Percentiles rank a stretch among this genome's conserved stretches.
Conservation (phyloP, 2,888 invertebrate species). For the Erannis defoliaria region DNA sequence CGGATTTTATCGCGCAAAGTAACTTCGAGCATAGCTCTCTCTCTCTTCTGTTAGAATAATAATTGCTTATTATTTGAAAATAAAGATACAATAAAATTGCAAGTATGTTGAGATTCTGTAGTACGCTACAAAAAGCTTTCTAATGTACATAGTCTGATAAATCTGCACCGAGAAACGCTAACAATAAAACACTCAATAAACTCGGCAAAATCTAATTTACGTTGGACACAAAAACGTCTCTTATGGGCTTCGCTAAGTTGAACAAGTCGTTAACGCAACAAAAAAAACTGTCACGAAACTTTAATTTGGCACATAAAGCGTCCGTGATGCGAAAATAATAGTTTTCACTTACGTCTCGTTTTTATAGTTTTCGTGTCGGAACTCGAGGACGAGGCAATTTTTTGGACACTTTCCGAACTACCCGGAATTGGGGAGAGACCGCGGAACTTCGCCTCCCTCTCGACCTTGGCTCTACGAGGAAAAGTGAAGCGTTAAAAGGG, state of each 20-base stretch:
- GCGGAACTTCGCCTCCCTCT: slow-evolving; percentile 27
- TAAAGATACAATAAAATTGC: too few species aligned
- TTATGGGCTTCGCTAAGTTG: slow-evolving; percentile 53
- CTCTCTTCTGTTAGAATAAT: too few species aligned
- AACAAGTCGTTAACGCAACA: slow-evolving; percentile 60
- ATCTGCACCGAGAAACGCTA: slow-evolving; percentile 40
- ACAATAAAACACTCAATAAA: slow-evolving; percentile 53
- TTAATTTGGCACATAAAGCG: slow-evolving; percentile 60
- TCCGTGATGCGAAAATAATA: slow-evolving; percentile 58
- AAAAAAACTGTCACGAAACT: slow-evolving; percentile 57
- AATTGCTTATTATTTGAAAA: not conserved
- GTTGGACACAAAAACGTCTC: slow-evolving; percentile 56
- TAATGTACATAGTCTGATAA: slow-evolving; percentile 30
- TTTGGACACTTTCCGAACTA: slow-evolving; percentile 45
- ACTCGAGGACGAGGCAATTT: slow-evolving; percentile 49
- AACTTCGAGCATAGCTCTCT: too few species aligned
- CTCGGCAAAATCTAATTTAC: slow-evolving; percentile 57
- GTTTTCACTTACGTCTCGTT: slow-evolving; percentile 56
- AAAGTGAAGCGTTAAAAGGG: slow-evolving; percentile 36
- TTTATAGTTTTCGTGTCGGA: slow-evolving; percentile 52
- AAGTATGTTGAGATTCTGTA: not conserved
- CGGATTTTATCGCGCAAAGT: too few species aligned
- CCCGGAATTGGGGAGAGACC: slow-evolving; percentile 27
- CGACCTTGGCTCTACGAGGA: slow-evolving; percentile 38
- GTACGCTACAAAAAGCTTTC: slow-evolving; percentile 9